phyloP scores from a whole-genome alignment of 2,797 vertebrate genomes.

The Poeciliopsis paucimaculata region DNA sequence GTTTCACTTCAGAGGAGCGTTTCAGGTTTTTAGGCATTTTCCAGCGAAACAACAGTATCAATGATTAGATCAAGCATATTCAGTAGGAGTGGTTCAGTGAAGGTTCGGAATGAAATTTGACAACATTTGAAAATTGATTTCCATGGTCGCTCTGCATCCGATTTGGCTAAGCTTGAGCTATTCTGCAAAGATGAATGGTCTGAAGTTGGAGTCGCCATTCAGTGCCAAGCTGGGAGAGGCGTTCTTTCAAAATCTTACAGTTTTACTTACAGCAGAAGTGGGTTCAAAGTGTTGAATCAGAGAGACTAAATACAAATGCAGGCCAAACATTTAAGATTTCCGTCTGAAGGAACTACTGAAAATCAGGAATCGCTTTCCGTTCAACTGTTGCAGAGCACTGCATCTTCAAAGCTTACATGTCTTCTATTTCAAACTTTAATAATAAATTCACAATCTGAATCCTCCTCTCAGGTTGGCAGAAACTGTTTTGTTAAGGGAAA shows the following conservation, averaged over 20 bases:
- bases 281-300: not conserved
- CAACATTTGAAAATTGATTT: not conserved
- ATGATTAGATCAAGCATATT: not conserved
- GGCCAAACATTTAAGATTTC: not conserved
- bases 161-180: not conserved
- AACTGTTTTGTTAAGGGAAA: not conserved
- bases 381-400: not conserved
- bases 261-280: not conserved
- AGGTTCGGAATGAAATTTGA: not conserved
- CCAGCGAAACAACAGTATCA: not conserved
- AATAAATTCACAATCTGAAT: not conserved
- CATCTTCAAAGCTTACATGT: not conserved
- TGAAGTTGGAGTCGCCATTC: not conserved
- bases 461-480: not conserved
- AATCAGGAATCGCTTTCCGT: not conserved
- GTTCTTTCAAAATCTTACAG: not conserved
- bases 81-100: not conserved
- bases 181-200: not conserved
- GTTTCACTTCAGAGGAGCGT: not conserved
- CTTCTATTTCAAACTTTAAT: not conserved
- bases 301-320: not conserved
- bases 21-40: not conserved
- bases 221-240: not conserved
- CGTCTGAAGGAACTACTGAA: not conserved
- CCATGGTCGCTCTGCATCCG: not conserved